These are phyloP conservation scores for Typhlomys cinereus DNA, from an alignment of 2,113 vertebrate genomes.

Conservation along the genomic window DNA sequence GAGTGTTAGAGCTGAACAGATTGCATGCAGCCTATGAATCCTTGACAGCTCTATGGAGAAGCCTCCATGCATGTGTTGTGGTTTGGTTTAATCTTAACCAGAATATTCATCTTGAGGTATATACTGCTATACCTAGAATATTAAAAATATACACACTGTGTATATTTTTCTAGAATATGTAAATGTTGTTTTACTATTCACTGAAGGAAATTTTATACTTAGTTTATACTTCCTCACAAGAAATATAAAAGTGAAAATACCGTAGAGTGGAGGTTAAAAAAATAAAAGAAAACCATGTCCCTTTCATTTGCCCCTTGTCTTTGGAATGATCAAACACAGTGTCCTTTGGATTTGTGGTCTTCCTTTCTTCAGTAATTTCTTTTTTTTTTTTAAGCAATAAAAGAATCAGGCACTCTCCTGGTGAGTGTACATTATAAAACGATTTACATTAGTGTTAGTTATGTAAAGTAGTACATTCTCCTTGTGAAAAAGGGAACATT, in stretches of 20 bases:
- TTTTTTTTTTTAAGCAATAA: neutral
- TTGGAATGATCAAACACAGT: neutral
- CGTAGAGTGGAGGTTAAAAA: neutral
- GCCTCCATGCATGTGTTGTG: accelerated
- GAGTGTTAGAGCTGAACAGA: neutral
- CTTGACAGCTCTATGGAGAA: no score
- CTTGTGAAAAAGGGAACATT: neutral
- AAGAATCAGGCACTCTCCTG: neutral
- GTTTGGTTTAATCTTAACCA: neutral
- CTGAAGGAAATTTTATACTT: neutral
- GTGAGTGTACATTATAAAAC: neutral
- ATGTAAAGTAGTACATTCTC: neutral
- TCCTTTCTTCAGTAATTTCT: neutral
- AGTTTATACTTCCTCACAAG: neutral
- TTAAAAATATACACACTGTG: neutral
- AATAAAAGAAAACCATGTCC: neutral
- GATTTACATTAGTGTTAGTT: constrained; percentile 10
- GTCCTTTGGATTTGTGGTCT: neutral
- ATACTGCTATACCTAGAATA: neutral
- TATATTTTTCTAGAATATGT: neutral
- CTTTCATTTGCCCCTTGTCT: neutral
- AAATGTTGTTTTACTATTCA: neutral
- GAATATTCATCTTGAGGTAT: neutral
- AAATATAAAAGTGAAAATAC: neutral
- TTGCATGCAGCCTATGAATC: accelerated